Evolutionary conservation across 2,888 invertebrate genomes (phyloP).

Genomic region (Eupithecia dodoneata): DNA sequence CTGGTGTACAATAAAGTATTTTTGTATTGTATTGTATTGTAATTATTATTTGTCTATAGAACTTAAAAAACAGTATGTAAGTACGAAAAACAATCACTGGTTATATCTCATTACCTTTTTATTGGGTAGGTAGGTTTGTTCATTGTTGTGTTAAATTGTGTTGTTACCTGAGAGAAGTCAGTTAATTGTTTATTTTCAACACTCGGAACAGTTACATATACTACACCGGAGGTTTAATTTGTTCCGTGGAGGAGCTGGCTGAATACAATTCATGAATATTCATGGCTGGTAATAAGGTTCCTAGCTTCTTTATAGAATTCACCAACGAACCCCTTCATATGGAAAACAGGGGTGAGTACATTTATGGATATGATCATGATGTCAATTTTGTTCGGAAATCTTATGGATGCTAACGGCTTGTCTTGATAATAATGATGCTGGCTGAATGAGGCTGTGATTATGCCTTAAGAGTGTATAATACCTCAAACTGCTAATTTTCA

Average conservation of each 20-base stretch:
- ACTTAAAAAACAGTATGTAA: too few species aligned
- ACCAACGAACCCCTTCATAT: conserved; percentile 49
- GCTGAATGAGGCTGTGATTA: too few species aligned
- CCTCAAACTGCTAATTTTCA: too few species aligned
- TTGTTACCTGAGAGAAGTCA: conserved; percentile 26
- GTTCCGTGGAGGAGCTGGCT: conserved; percentile 44
- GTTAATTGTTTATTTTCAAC: conserved; percentile 39
- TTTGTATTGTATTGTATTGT: too few species aligned
- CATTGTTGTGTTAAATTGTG: conserved; percentile 28
- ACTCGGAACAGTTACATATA: conserved; percentile 20
- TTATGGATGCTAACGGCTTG: neutral
- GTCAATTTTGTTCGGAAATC: conserved; percentile 15
- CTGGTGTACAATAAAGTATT: too few species aligned
- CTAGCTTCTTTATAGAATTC: conserved; percentile 50
- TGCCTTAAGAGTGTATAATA: too few species aligned
- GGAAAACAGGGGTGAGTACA: conserved; percentile 44
- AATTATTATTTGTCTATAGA: too few species aligned
- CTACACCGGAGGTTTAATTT: conserved; percentile 46
- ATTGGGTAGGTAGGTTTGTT: neutral
- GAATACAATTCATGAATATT: conserved; percentile 50
- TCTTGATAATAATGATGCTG: neutral
- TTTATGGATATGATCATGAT: conserved; percentile 30
- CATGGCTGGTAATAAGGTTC: conserved; percentile 49
- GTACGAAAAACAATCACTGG: neutral
- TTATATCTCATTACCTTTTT: neutral